These are phyloP conservation scores for Montipora capricornis DNA, from an alignment of 64 coral and sea anemone genomes.

Conservation along the genomic window DNA sequence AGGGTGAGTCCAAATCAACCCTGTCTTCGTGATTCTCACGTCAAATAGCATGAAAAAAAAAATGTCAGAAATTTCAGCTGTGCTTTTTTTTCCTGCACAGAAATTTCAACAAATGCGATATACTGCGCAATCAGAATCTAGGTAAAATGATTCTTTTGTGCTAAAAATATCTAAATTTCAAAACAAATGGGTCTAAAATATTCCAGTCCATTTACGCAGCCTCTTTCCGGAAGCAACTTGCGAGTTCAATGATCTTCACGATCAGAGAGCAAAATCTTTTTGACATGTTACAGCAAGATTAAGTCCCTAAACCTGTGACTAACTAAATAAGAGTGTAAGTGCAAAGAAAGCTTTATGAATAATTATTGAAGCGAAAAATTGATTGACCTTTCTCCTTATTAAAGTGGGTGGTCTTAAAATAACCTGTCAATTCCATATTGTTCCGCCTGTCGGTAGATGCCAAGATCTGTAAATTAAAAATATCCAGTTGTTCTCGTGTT, in stretches of 20 bases:
- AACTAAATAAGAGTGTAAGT: not conserved
- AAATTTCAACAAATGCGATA: no score
- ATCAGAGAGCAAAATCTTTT: not conserved
- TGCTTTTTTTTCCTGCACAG: not conserved
- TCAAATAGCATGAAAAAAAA: not conserved
- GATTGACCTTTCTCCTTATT: not conserved
- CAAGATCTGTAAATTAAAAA: slow-evolving; percentile 4
- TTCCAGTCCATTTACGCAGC: not conserved
- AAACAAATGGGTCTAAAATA: not conserved
- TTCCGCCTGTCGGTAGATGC: not conserved
- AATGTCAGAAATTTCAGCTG: not conserved
- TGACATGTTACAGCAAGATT: not conserved
- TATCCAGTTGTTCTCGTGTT: not conserved
- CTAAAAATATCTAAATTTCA: no score
- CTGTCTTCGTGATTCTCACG: not conserved
- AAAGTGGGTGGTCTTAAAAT: not conserved
- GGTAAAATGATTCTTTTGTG: no score
- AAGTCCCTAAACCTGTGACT: not conserved
- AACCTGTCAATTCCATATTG: not conserved
- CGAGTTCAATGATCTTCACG: not conserved
- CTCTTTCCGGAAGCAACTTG: no score
- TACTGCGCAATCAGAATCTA: no score
- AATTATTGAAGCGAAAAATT: not conserved
- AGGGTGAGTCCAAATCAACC: not conserved
- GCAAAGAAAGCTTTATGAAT: not conserved